Base-by-base conservation (phyloP, 2,797 vertebrate genomes). In the Siniperca scherzeri region DNA sequence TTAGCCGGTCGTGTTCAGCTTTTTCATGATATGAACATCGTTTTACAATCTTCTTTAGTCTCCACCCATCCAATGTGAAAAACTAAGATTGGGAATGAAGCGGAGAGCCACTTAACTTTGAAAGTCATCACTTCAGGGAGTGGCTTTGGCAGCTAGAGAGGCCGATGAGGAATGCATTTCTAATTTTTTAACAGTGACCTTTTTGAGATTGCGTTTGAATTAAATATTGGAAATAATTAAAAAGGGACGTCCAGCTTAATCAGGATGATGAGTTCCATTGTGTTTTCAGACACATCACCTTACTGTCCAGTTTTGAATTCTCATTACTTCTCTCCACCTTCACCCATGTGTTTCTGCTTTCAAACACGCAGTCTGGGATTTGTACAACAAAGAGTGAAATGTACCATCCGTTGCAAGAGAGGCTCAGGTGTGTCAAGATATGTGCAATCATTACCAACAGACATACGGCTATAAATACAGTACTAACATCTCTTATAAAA, bases 121-220 rank as follows among this genome's bases (percentile, higher is more conserved):
- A 89, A 88, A 92, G 85, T 83, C 74, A 89, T 89, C 78, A 81
- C 85, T 84, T 86, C 40, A 60, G 67, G 75, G 82, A 84, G 81
- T 44, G 57, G 60, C 81, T 80, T 74, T 66, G 69, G 78, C 71
- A 77, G 75, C 67, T 56, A 4, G 52, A 76, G 74, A 72, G 80
- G 85, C 86, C 67, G 42, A 86, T 83, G 81, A 88, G 76, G 72
- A 70, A 78, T 69, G 80, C 80, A 72, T 86, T 83, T 82, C 76
- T 66, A 83, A 85, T 79, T 83, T 84, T 81, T 44, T 40, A 42
- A 83, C 78, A 17, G 66, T 87, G 87, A 92, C 86, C 86, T 87
- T 89, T 89, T 88, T 73, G 17, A 80, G 77, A 86, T 82, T 76
- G 76, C 33, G 38, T 89, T 87, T 83, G 75, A 86, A 85, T 82